Evolutionary conservation across 2,113 vertebrate species (phyloP).

Genomic region (Panthera leo): DNA sequence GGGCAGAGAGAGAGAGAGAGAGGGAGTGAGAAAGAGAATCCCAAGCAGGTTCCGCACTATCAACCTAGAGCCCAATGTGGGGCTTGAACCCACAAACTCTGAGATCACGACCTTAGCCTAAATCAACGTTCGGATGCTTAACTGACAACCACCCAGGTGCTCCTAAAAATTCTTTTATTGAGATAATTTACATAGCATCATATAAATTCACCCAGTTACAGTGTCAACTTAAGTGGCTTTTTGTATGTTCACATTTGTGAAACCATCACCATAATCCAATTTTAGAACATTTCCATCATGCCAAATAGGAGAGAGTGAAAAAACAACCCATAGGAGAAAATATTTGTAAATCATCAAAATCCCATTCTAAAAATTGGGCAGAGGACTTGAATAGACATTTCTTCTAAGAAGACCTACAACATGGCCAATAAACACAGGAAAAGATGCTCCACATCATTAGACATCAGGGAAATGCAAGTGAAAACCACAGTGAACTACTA

Average conservation of each 20-base stretch:
- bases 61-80: too few species aligned
- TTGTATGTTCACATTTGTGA: background rate
- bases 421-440: background rate
- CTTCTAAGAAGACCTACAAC: background rate
- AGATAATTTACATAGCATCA: background rate
- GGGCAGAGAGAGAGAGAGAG: too few species aligned
- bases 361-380: background rate
- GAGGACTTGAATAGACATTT: background rate
- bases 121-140: too few species aligned
- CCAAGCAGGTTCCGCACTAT: too few species aligned
- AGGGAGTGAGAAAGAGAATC: too few species aligned
- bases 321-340: background rate
- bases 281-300: background rate
- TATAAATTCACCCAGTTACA: background rate
- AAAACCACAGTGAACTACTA: background rate
- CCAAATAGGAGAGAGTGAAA: background rate
- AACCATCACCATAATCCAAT: background rate
- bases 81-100: too few species aligned
- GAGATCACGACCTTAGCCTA: too few species aligned
- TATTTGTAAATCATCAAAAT: background rate
- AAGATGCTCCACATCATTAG: background rate
- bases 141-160: too few species aligned
- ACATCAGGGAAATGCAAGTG: background rate
- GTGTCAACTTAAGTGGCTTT: background rate
- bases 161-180: background rate